Percentiles rank a stretch among this genome's conserved stretches.
phyloP scores from a whole-genome alignment of 2,113 vertebrate species.

The Cinclus mexicanus region DNA sequence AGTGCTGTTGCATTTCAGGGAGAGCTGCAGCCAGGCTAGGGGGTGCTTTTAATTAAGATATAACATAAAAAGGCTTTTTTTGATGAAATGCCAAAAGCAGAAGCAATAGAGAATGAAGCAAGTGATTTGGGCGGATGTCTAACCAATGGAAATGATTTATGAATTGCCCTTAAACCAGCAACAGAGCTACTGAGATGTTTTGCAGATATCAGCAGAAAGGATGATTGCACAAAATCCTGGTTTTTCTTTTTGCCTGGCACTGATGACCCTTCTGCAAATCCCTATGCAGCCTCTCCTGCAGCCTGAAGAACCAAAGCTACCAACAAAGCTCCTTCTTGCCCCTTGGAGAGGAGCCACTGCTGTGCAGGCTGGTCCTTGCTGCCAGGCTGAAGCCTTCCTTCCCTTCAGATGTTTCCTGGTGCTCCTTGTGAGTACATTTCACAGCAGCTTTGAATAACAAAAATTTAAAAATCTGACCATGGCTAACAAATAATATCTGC shows the following conservation, averaged over 20 bases:
- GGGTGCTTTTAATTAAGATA: constrained; percentile 10
- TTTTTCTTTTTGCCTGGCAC: neutral
- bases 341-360: neutral
- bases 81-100: constrained; percentile 16
- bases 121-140: neutral
- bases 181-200: neutral
- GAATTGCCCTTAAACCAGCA: neutral
- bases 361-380: neutral
- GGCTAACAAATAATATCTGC: neutral
- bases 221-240: neutral
- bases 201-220: neutral
- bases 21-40: neutral
- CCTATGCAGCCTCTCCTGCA: rapidly evolving
- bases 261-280: neutral
- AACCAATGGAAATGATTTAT: neutral
- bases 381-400: neutral
- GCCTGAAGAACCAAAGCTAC: neutral
- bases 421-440: neutral
- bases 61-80: neutral
- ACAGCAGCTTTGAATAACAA: neutral
- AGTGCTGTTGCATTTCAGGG: neutral
- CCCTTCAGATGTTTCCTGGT: neutral
- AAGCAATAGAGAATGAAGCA: neutral
- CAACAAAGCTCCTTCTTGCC: neutral
- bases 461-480: neutral